A percentile compares a stretch with the other conserved stretches of the same genome.
phyloP scores from a whole-genome alignment of 2,797 vertebrate species.

The Alosa sapidissima region DNA sequence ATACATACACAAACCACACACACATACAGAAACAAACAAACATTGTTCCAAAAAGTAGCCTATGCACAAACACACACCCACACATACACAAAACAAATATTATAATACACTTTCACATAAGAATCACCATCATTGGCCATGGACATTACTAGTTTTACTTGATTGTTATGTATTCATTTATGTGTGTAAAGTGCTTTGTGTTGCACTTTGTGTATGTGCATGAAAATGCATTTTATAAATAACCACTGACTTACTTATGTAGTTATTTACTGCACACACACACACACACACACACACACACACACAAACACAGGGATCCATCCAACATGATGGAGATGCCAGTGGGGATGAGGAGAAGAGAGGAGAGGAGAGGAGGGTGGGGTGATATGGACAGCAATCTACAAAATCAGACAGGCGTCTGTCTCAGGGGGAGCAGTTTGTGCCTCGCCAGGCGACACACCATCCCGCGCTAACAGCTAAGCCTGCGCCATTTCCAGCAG shows the following conservation, averaged over 20 bases:
- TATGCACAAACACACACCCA: slow-evolving; percentile 15
- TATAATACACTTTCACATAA: no score
- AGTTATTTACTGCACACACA: background rate
- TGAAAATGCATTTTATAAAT: no score
- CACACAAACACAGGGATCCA: background rate
- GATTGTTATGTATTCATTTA: no score
- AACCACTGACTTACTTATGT: background rate
- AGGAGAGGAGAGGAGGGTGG: background rate
- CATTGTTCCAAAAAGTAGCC: no score
- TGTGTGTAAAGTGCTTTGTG: no score
- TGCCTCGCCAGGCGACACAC: background rate
- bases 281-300: slow-evolving; percentile 22
- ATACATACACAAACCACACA: slow-evolving; percentile 20
- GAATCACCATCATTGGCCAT: no score
- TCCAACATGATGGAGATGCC: background rate
- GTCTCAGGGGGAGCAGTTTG: background rate
- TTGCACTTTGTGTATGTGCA: no score
- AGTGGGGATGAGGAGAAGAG: background rate
- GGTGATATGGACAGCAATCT: background rate
- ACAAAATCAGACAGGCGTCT: background rate
- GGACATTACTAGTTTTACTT: no score
- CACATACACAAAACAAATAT: background rate
- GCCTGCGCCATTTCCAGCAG: background rate
- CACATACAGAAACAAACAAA: background rate
- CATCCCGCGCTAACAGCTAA: background rate